Conservation (phyloP, 2,797 vertebrate genomes). For the Enoplosus armatus region DNA sequence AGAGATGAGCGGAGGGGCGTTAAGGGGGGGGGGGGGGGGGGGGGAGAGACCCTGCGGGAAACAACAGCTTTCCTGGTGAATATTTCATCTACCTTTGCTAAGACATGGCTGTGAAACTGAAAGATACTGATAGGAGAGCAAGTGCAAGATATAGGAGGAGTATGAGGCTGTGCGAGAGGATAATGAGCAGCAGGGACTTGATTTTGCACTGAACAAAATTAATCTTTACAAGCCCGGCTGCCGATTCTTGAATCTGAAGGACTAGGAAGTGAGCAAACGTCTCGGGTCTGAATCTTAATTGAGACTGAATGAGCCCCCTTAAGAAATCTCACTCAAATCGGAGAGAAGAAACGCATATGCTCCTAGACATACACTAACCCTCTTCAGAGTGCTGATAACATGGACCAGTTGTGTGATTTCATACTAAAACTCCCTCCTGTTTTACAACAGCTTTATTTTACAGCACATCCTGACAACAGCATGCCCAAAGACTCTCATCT, state of each 20-base stretch:
- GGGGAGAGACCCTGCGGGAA: conserved; percentile 42
- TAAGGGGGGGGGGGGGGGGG: neutral
- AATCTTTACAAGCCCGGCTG: conserved; percentile 53
- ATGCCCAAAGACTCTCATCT: neutral
- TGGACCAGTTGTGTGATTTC: conserved; percentile 8
- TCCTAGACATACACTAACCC: neutral
- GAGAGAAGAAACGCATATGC: conserved; percentile 23
- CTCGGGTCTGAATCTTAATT: conserved; percentile 52
- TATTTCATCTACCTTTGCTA: conserved; percentile 67
- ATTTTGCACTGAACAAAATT: conserved; percentile 51
- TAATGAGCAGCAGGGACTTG: conserved; percentile 56
- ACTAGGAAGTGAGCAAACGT: conserved; percentile 45
- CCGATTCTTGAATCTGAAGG: conserved; percentile 42
- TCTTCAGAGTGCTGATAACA: conserved; percentile 8
- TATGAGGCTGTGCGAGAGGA: conserved; percentile 15
- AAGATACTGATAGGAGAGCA: conserved; percentile 26
- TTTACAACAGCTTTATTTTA: conserved; percentile 7
- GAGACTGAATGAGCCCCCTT: conserved; percentile 33
- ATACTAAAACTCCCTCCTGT: conserved; percentile 5
- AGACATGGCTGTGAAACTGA: conserved; percentile 32
- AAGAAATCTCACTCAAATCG: conserved; percentile 46
- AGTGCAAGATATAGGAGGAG: conserved; percentile 31
- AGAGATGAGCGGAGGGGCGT: neutral
- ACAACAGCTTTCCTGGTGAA: conserved; percentile 76
- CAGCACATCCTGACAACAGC: neutral